Evolutionary conservation across 2,888 invertebrate genomes (phyloP).

Genomic region (Rhingia rostrata): DNA sequence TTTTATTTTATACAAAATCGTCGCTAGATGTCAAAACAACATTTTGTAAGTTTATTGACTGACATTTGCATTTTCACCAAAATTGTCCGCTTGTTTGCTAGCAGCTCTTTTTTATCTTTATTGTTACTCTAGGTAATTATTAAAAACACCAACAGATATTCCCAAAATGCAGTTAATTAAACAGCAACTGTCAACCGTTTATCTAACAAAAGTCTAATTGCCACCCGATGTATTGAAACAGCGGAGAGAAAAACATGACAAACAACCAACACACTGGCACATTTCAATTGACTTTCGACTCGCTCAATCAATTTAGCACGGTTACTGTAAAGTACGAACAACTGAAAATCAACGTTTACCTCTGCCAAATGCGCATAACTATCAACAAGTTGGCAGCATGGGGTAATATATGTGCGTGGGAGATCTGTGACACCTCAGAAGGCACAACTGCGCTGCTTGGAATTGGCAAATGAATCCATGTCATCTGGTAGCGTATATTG

Average conservation of each 20-base stretch:
- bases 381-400: constrained; percentile 17
- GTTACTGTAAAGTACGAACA: not conserved
- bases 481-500: not conserved
- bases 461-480: not conserved
- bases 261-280: not conserved
- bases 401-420: not conserved
- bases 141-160: not conserved
- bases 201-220: constrained; percentile 23
- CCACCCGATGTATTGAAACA: not conserved
- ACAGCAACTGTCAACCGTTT: constrained; percentile 22
- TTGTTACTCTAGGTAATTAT: too few species aligned
- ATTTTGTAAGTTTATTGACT: too few species aligned
- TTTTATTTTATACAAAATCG: too few species aligned
- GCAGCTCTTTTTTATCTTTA: too few species aligned
- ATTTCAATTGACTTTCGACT: constrained; percentile 12
- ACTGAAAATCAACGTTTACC: not conserved
- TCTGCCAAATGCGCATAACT: constrained; percentile 13
- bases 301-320: constrained; percentile 8
- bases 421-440: not conserved
- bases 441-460: not conserved
- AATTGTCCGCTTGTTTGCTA: too few species aligned
- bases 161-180: not conserved
- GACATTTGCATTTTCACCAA: too few species aligned
- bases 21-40: too few species aligned
- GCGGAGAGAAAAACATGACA: not conserved